A percentile compares a stretch with the other conserved stretches of the same genome.
phyloP scores from a whole-genome alignment of 2,113 vertebrate species.

The Solea solea region DNA sequence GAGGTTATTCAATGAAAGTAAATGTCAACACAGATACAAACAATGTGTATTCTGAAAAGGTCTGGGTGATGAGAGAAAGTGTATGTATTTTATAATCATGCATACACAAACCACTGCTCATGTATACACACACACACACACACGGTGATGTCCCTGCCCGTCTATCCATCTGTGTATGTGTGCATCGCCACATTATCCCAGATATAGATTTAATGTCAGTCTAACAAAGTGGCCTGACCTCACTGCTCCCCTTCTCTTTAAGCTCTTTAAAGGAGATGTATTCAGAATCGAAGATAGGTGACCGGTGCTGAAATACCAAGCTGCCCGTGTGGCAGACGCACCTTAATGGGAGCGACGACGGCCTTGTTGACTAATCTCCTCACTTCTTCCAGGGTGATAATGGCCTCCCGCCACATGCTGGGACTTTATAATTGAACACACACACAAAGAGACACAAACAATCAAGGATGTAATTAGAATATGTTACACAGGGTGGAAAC shows the following conservation, averaged over 20 bases:
- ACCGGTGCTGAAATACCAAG: slow-evolving; percentile 77
- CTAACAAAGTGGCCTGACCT: slow-evolving; percentile 76
- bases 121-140: too few relatives aligned
- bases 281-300: slow-evolving; percentile 79
- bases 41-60: slow-evolving; percentile 51
- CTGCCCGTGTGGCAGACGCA: slow-evolving; percentile 46
- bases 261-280: slow-evolving; percentile 79
- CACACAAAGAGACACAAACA: too few relatives aligned
- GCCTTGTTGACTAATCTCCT: slow-evolving; percentile 94
- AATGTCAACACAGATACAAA: slow-evolving; percentile 64
- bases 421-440: slow-evolving; percentile 71
- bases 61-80: slow-evolving; percentile 18
- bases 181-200: slow-evolving; percentile 69
- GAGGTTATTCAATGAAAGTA: slow-evolving; percentile 54
- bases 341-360: slow-evolving; percentile 90
- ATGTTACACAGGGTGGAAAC: too few relatives aligned
- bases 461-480: too few relatives aligned
- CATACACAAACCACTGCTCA: background rate
- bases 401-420: slow-evolving; percentile 89
- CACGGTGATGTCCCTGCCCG: background rate
- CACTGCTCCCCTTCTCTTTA: slow-evolving; percentile 7
- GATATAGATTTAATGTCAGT: slow-evolving; percentile 82
- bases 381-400: slow-evolving; percentile 88
- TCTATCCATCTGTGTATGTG: slow-evolving; percentile 41
- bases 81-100: slow-evolving; percentile 3